These are phyloP conservation scores for Dryobotodes eremita DNA, from an alignment of 2,888 invertebrate genomes.

Conservation along the genomic window DNA sequence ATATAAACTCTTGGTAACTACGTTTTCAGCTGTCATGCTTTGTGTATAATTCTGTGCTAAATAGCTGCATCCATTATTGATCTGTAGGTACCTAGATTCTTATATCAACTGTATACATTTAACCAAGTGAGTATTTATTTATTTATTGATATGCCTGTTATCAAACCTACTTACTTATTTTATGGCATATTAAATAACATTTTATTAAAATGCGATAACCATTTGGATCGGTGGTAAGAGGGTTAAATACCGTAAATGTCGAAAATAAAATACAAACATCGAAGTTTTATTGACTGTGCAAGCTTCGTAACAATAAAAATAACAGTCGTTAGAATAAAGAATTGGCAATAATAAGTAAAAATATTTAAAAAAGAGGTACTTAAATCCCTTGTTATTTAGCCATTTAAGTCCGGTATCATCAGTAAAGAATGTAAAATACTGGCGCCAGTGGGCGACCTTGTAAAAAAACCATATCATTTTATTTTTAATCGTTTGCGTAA, in stretches of 20 bases:
- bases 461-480: conserved; percentile 71
- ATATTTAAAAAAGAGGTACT: conserved; percentile 52
- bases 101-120: background rate
- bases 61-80: background rate
- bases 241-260: conserved; percentile 48
- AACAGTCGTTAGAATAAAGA: conserved; percentile 44
- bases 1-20: no score
- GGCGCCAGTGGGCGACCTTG: conserved; percentile 81
- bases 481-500: conserved; percentile 71
- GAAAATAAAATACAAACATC: conserved; percentile 40
- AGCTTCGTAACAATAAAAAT: conserved; percentile 54
- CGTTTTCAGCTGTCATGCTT: background rate
- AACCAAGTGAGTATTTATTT: background rate
- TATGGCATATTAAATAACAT: conserved; percentile 14
- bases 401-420: conserved; percentile 68
- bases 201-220: conserved; percentile 15
- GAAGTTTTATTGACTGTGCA: conserved; percentile 48
- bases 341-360: conserved; percentile 45
- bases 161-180: conserved; percentile 15
- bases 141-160: background rate
- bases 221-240: conserved; percentile 27
- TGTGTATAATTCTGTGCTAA: background rate
- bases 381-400: conserved; percentile 60
- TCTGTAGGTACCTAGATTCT: background rate
- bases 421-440: conserved; percentile 74